Conservation (phyloP, 2,888 invertebrate species). For the Rhagophthalmus giganteus region DNA sequence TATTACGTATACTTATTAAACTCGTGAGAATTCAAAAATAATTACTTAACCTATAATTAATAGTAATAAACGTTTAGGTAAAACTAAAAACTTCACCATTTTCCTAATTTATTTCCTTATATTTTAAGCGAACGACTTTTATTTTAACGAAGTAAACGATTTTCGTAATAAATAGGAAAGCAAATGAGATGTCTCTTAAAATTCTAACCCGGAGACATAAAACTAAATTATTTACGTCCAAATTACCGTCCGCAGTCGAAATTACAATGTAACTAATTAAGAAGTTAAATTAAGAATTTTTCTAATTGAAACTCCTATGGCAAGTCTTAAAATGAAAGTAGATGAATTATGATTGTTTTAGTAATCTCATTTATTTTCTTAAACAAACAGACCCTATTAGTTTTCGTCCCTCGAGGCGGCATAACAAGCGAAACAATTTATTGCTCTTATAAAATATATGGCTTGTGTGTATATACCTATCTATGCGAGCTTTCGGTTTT, state of each 20-base stretch:
- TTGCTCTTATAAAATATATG: slow-evolving; percentile 21
- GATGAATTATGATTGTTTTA: slow-evolving; percentile 29
- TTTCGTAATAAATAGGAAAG: slow-evolving; percentile 18
- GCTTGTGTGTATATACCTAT: too few species aligned
- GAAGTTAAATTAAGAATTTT: slow-evolving; percentile 25
- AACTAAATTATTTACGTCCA: slow-evolving; percentile 15
- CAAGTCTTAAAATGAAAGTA: slow-evolving; percentile 11
- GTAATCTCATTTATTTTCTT: slow-evolving; percentile 39
- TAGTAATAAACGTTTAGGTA: too few species aligned
- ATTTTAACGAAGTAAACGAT: slow-evolving; percentile 8
- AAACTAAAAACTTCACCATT: too few species aligned
- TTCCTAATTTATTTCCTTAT: background rate
- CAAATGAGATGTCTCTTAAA: slow-evolving; percentile 8
- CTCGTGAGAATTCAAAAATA: too few species aligned
- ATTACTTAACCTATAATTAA: too few species aligned
- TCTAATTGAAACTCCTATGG: slow-evolving; percentile 25
- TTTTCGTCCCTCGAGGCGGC: slow-evolving; percentile 22
- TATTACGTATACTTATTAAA: too few species aligned
- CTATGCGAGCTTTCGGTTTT: slow-evolving; percentile 12
- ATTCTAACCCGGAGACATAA: slow-evolving; percentile 18
- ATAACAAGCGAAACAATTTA: slow-evolving; percentile 15
- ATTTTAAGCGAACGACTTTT: slow-evolving; percentile 1
- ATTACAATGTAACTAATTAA: slow-evolving; percentile 24
- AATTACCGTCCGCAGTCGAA: slow-evolving; percentile 5
- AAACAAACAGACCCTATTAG: slow-evolving; percentile 38